phyloP scores from a whole-genome alignment of 1,140 invertebrate species.

The Aphelenchoides fujianensis region DNA sequence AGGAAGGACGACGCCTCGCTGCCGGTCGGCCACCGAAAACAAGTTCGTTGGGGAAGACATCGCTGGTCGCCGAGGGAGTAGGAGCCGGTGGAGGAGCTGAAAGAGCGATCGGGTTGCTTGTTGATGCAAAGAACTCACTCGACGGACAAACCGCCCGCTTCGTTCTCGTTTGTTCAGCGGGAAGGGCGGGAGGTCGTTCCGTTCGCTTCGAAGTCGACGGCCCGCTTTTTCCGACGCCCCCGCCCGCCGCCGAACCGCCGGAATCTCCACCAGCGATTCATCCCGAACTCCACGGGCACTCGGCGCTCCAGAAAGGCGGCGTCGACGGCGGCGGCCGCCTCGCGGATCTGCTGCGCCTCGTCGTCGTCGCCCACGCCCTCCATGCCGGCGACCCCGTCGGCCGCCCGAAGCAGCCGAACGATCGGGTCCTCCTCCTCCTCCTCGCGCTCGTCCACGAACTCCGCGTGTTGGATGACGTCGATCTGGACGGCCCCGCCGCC shows the following conservation, averaged over 20 bases:
- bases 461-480: not conserved
- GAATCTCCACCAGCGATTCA: not conserved
- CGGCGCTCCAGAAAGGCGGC: not conserved
- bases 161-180: too few relatives aligned
- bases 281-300: not conserved
- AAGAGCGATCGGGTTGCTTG: too few relatives aligned
- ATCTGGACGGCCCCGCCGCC: not conserved
- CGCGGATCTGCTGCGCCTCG: not conserved
- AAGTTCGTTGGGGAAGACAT: constrained; percentile 62
- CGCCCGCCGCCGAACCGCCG: not conserved
- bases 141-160: too few relatives aligned
- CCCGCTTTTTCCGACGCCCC: not conserved
- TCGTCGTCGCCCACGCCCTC: not conserved
- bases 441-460: not conserved
- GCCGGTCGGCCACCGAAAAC: constrained; percentile 62
- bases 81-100: too few relatives aligned
- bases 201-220: not conserved
- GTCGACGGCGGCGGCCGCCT: not conserved
- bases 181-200: too few relatives aligned
- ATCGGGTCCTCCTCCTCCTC: constrained; percentile 4
- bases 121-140: too few relatives aligned
- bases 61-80: too few relatives aligned
- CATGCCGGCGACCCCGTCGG: not conserved
- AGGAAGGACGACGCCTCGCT: constrained; percentile 64
- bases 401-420: constrained; percentile 5